Base-by-base conservation (phyloP, 2,113 vertebrate species). In the Ellobius talpinus region DNA sequence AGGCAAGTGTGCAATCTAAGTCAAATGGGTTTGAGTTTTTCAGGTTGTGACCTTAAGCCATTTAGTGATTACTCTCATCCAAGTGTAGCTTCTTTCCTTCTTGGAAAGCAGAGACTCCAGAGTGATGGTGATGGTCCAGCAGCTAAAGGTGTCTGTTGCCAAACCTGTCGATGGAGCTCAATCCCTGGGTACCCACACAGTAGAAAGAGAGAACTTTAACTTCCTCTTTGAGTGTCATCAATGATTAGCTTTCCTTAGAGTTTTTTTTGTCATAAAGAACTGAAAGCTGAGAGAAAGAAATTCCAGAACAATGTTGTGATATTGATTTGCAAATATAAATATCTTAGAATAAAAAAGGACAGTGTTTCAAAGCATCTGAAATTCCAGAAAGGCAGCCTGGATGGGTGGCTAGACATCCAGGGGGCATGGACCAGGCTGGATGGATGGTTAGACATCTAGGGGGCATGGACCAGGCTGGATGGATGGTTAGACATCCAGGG, bases 21-120 rank as follows among this genome's bases (percentile, higher is more conserved):
- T 50, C 50, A 79, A 61, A 90, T 77, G 89, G 24, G 72, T 94
- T 94, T 93, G 58, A 70, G 79, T 93, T 96, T 96, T n/a, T 94
- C 61, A 90, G 94, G 36, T 92, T 92, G 66, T 94, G 91, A 94
- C 91, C 90, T 95, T 89, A 50, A 96, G 74, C 24, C 73, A 87
- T 94, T 91, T 29, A 36, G 73, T 84, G 82, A 87, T 94, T 36
- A 87, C 13, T 93, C 50, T 91, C 87, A 77, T 85, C 33, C 77
- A 96, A 96, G 93, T 87, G 63, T 31, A 89, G 33, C 55, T 96
- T 90, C 63, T 84, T 95, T 74, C 17, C 87, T 50, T 91, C 26
- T 58, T 74, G 68, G 50, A 39, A 29, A 55, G 47, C 39, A 33
- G 63, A 85, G 29, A 45, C 61, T 85, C 29, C 82, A 65, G 61